Evolutionary conservation across 2,797 vertebrate species (phyloP).

Genomic region (Chiroxiphia lanceolata): DNA sequence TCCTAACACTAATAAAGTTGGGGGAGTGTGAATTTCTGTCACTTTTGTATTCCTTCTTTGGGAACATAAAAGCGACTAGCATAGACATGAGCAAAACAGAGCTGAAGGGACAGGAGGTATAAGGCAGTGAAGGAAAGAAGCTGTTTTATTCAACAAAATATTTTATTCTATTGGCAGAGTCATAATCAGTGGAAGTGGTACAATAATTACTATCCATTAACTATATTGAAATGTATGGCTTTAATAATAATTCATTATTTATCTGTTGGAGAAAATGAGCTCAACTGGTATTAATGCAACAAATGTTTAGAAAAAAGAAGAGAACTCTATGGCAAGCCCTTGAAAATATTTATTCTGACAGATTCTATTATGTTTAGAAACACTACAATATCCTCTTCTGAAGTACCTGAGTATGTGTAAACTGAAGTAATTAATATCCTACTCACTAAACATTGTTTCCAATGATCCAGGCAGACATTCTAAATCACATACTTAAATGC

Average conservation of each 20-base stretch:
- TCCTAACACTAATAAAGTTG: constrained; percentile 21
- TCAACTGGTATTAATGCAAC: background rate
- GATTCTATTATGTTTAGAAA: background rate
- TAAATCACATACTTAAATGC: background rate
- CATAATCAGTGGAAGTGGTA: background rate
- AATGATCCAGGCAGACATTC: background rate
- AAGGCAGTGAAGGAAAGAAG: background rate
- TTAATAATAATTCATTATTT: background rate
- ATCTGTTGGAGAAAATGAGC: background rate
- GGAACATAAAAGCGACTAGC: background rate
- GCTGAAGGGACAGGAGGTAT: background rate
- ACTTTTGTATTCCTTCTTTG: background rate
- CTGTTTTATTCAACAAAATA: background rate
- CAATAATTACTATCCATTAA: background rate
- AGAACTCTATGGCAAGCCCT: background rate
- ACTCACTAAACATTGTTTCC: background rate
- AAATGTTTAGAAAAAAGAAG: constrained; percentile 4
- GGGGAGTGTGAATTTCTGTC: background rate
- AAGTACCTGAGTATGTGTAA: background rate
- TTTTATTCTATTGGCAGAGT: background rate
- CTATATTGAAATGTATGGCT: constrained; percentile 1
- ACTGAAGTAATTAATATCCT: constrained; percentile 7
- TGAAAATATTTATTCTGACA: background rate
- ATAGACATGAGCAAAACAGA: background rate
- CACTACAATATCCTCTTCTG: background rate